Evolutionary conservation across 2,113 vertebrate genomes (phyloP).

Genomic region (Neolamprologus fasciatus): DNA sequence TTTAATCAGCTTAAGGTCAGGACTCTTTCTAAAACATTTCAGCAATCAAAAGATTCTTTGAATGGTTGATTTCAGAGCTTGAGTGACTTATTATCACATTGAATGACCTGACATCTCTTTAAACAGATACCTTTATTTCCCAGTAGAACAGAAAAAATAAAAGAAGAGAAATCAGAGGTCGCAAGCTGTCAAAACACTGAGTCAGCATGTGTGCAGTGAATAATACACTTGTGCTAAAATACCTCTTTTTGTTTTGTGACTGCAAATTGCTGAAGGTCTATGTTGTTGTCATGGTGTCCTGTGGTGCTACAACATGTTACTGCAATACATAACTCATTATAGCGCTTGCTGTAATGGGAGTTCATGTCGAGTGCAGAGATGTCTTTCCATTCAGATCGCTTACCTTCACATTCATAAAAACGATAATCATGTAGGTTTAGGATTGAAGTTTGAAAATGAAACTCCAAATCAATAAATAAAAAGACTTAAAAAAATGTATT

Average conservation of each 20-base stretch:
- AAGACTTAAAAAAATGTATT: fast-evolving
- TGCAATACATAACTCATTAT: neutral
- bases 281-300: neutral
- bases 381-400: neutral
- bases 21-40: neutral
- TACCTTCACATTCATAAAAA: neutral
- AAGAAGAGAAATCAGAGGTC: neutral
- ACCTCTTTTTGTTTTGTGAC: neutral
- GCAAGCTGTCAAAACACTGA: neutral
- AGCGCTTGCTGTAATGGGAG: neutral
- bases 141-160: neutral
- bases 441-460: neutral
- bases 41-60: neutral
- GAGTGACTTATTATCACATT: neutral
- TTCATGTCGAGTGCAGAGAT: neutral
- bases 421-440: neutral
- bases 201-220: neutral
- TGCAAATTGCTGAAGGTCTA: neutral
- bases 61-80: neutral
- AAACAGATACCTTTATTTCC: neutral
- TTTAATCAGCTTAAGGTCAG: neutral
- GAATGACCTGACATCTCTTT: neutral
- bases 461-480: neutral
- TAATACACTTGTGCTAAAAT: neutral
- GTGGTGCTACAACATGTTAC: neutral